Conservation (phyloP, 2,113 vertebrate species). For the Halichoeres trimaculatus region DNA sequence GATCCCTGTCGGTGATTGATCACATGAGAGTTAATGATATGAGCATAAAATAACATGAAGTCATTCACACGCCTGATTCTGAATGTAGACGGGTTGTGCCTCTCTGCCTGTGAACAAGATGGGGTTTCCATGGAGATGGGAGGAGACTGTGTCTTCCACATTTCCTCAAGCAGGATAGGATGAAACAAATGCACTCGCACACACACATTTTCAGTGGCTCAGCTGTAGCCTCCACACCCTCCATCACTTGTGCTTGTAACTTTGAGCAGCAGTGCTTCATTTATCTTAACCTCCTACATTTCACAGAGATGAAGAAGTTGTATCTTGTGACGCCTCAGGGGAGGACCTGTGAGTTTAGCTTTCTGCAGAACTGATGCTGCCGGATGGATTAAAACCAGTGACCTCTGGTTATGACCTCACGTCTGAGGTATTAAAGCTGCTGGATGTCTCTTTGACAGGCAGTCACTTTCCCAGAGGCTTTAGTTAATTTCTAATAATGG, state of each 20-base stretch:
- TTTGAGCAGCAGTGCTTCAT: slow-evolving; percentile 48
- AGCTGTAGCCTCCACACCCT: slow-evolving; percentile 57
- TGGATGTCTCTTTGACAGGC: not conserved
- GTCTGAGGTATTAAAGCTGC: slow-evolving; percentile 12
- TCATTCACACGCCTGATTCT: slow-evolving; percentile 61
- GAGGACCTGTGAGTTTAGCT: not conserved
- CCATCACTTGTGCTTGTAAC: slow-evolving; percentile 53
- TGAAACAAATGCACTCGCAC: slow-evolving; percentile 56
- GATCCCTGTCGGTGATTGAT: slow-evolving; percentile 27
- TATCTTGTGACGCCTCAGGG: slow-evolving; percentile 5
- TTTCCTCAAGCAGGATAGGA: slow-evolving; percentile 72
- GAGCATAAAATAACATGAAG: slow-evolving; percentile 55
- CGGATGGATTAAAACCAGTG: not conserved
- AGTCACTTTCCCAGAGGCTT: not conserved
- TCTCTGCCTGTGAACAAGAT: slow-evolving; percentile 74
- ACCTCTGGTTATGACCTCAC: slow-evolving; percentile 11
- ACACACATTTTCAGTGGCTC: slow-evolving; percentile 49
- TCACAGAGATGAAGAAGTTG: slow-evolving; percentile 28
- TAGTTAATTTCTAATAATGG: not conserved
- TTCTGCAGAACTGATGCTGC: slow-evolving; percentile 2
- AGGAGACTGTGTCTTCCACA: slow-evolving; percentile 81
- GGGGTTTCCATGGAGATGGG: slow-evolving; percentile 83
- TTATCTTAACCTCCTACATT: slow-evolving; percentile 39
- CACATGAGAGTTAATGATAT: slow-evolving; percentile 16
- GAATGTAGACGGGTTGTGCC: slow-evolving; percentile 66